Percentiles rank a stretch among this genome's conserved stretches.
These are phyloP conservation scores for Apamea anceps DNA, from an alignment of 2,888 invertebrate species.

Conservation along the genomic window DNA sequence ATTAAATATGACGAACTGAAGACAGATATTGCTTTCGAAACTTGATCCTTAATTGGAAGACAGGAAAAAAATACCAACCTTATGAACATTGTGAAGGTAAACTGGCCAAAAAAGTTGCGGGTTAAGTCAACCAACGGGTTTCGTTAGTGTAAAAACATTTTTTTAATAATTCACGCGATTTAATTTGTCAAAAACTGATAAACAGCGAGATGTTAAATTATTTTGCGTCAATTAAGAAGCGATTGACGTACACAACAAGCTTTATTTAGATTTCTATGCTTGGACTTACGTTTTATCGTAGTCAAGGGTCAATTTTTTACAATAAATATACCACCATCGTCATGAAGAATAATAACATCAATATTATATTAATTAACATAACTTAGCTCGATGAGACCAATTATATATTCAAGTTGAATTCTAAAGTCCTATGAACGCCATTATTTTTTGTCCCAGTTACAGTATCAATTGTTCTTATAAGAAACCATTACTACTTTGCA, in stretches of 20 bases:
- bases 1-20: background rate
- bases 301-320: background rate
- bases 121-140: conserved; percentile 27
- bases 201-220: conserved; percentile 2
- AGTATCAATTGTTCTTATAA: conserved; percentile 7
- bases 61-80: conserved; percentile 12
- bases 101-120: conserved; percentile 11
- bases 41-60: conserved; percentile 7
- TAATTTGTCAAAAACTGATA: conserved; percentile 19
- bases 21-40: conserved; percentile 1
- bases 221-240: conserved; percentile 9
- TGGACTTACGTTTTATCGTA: background rate
- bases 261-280: background rate
- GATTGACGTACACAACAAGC: background rate
- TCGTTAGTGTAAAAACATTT: conserved; percentile 12
- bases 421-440: background rate
- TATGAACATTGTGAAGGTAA: conserved; percentile 37
- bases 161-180: background rate
- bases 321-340: background rate
- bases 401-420: conserved; percentile 1
- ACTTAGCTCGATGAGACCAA: background rate
- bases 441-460: conserved; percentile 2
- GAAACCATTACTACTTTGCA: conserved; percentile 8
- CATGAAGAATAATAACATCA: background rate
- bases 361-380: background rate